Percentiles rank a stretch among this genome's conserved stretches.
Evolutionary conservation across 2,113 vertebrate genomes (phyloP).

Genomic region (Micronycteris hirsuta): DNA sequence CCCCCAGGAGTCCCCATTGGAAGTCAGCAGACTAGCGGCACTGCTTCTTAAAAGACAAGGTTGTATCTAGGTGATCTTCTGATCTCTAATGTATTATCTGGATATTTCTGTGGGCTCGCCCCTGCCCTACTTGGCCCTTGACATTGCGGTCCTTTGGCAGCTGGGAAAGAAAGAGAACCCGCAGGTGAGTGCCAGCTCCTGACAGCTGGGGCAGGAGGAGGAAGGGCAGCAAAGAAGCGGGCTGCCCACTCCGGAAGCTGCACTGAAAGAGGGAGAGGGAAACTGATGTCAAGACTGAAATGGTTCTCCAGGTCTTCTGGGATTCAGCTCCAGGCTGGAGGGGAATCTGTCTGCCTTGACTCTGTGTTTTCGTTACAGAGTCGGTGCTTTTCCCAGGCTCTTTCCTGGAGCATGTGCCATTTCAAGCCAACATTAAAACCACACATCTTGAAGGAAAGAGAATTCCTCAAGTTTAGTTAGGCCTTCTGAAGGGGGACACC

Average conservation of each 20-base stretch:
- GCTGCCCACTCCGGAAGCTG: neutral
- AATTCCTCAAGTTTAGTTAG: neutral
- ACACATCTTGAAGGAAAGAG: neutral
- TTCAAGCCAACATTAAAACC: neutral
- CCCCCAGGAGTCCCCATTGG: neutral
- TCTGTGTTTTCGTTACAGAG: neutral
- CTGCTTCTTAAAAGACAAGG: neutral
- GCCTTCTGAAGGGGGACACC: neutral
- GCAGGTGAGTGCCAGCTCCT: neutral
- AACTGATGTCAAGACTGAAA: neutral
- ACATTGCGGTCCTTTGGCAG: neutral
- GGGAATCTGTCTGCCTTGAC: neutral
- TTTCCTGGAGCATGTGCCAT: neutral
- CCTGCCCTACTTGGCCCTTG: neutral
- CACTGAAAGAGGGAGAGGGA: neutral
- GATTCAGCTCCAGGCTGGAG: neutral
- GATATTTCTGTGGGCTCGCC: neutral
- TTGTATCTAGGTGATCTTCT: neutral
- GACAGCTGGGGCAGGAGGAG: neutral
- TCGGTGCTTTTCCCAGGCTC: neutral
- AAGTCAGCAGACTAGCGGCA: neutral
- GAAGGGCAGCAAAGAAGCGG: neutral
- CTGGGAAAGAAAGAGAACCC: neutral
- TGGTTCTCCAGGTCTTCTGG: neutral
- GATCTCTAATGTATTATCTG: constrained; percentile 29